phyloP scores from a whole-genome alignment of 1,140 invertebrate species.

The Drosophila littoralis region DNA sequence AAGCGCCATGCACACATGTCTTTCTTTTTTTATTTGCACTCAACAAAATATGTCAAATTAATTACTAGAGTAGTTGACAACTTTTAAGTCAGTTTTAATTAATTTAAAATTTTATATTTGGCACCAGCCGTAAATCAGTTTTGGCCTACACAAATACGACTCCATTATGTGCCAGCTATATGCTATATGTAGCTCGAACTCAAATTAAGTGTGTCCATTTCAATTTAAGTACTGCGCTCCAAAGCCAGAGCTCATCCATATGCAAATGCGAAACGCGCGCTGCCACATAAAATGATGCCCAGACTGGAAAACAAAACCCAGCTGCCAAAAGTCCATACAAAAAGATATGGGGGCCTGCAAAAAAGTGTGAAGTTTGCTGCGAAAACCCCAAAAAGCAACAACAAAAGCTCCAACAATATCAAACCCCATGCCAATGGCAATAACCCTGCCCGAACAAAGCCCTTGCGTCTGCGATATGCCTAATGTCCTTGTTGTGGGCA shows the following conservation, averaged over 20 bases:
- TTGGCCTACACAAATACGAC: neutral
- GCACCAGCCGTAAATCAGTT: neutral
- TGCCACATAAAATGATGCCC: neutral
- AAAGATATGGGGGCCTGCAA: neutral
- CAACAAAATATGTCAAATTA: too few relatives aligned
- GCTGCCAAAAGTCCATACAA: conserved; percentile 1
- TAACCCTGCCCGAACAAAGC: conserved; percentile 23
- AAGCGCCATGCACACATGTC: neutral
- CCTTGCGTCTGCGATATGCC: conserved; percentile 59
- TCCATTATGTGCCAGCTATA: neutral
- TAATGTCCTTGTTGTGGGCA: conserved; percentile 79
- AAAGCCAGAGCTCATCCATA: conserved; percentile 46
- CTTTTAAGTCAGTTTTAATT: too few relatives aligned
- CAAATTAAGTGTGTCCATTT: conserved; percentile 18
- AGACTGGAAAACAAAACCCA: conserved; percentile 21
- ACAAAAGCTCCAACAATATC: neutral
- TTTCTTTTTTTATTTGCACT: too few relatives aligned
- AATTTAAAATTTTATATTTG: too few relatives aligned
- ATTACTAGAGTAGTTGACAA: too few relatives aligned
- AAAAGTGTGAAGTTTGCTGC: conserved; percentile 24
- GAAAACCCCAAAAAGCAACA: conserved; percentile 14
- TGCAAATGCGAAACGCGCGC: conserved; percentile 55
- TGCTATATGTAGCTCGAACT: too few relatives aligned
- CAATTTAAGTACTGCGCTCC: conserved; percentile 5
- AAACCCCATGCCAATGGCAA: conserved; percentile 14